Conservation (phyloP, 1,140 invertebrate genomes). For the Polypedilum pembai region DNA sequence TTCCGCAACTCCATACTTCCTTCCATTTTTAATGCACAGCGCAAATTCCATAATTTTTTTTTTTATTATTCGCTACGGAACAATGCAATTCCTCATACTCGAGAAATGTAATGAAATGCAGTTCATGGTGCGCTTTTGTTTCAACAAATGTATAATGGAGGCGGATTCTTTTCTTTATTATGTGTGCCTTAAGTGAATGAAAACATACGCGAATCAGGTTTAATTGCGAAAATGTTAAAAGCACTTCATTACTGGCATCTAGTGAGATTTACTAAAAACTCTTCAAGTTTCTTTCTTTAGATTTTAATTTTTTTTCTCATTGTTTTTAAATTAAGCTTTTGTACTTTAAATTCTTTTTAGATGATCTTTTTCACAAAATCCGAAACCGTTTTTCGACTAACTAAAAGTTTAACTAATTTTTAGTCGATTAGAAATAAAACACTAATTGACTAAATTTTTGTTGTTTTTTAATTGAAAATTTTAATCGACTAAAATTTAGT, state of each 20-base stretch:
- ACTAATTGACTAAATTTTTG: too few species aligned
- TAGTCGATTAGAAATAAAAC: too few species aligned
- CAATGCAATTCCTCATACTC: neutral
- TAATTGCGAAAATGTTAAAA: slow-evolving; percentile 21
- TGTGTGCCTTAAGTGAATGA: neutral
- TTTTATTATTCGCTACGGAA: neutral
- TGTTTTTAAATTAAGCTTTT: neutral
- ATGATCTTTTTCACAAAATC: too few species aligned
- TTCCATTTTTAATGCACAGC: neutral
- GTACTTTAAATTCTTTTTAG: too few species aligned
- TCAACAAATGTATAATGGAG: neutral
- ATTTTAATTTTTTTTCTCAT: neutral
- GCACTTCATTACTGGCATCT: neutral
- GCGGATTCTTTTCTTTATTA: slow-evolving; percentile 21
- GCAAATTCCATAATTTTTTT: neutral
- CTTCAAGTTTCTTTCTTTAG: neutral
- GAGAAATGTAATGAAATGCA: too few species aligned
- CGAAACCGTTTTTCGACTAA: too few species aligned
- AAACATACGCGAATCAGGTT: slow-evolving; percentile 17
- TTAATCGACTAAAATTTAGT: too few species aligned
- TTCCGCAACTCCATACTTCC: neutral
- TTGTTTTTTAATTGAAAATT: too few species aligned
- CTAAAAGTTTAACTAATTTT: too few species aligned
- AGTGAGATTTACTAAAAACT: neutral
- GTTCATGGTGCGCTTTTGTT: neutral